Conservation (phyloP, 2,888 invertebrate species). For the Macrophya annulata region DNA sequence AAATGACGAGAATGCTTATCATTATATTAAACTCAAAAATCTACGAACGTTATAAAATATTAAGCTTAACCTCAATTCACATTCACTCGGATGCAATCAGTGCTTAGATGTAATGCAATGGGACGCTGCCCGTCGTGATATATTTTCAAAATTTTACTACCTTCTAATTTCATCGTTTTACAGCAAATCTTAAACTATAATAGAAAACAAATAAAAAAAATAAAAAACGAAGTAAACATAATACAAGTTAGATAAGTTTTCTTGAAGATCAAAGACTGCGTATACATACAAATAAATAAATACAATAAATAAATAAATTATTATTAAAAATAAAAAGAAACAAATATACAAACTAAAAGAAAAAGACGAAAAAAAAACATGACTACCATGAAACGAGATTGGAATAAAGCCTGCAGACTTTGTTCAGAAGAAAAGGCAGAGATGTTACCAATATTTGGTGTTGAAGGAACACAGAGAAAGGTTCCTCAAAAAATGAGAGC, state of each 20-base stretch:
- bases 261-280: constrained; percentile 3
- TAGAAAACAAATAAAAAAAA: not conserved
- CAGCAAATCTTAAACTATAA: not conserved
- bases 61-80: constrained; percentile 25
- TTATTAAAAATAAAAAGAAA: not conserved
- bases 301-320: constrained; percentile 7
- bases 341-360: not conserved
- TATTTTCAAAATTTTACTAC: not conserved
- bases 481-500: constrained; percentile 72
- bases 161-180: not conserved
- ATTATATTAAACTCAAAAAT: constrained; percentile 18
- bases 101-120: not conserved
- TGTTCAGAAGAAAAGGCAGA: constrained; percentile 72
- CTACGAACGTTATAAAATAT: constrained; percentile 37
- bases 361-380: not conserved
- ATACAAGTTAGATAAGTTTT: not conserved
- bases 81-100: not conserved
- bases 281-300: not conserved
- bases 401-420: constrained; percentile 72
- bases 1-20: constrained; percentile 13
- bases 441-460: constrained; percentile 73
- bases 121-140: not conserved
- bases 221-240: not conserved
- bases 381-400: constrained; percentile 58
- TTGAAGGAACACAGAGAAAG: constrained; percentile 71